These are phyloP conservation scores for Plestiodon gilberti DNA, from an alignment of 2,113 vertebrate species.

Conservation along the genomic window DNA sequence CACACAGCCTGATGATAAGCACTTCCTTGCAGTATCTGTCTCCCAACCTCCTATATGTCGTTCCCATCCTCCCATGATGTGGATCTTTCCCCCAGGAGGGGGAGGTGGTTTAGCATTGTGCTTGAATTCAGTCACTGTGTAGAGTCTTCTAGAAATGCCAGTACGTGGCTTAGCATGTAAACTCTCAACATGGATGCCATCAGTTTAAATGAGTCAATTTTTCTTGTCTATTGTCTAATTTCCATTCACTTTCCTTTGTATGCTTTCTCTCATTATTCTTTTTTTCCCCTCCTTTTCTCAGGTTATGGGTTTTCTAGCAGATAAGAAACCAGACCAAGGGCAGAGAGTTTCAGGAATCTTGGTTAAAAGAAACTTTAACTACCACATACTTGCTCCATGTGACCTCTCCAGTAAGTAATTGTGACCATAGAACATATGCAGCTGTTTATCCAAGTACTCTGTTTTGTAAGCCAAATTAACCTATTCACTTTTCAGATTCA, in stretches of 20 bases:
- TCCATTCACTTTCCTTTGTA: background rate
- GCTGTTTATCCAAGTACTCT: background rate
- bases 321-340: constrained; percentile 91
- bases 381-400: constrained; percentile 94
- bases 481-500: background rate
- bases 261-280: background rate
- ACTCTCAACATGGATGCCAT: background rate
- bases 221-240: constrained; percentile 1
- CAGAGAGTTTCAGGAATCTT: constrained; percentile 96
- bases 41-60: no score
- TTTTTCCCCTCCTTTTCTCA: constrained; percentile 60
- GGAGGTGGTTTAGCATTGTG: no score
- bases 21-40: no score
- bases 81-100: no score
- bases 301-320: constrained; percentile 97
- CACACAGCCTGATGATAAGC: no score
- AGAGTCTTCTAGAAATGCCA: background rate
- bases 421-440: background rate
- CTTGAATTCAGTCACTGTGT: no score
- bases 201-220: background rate
- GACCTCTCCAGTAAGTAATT: constrained; percentile 91
- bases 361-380: constrained; percentile 97
- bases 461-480: background rate
- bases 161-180: background rate
- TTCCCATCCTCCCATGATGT: no score